Evolutionary conservation across 35 echinoderm and acorn worm genomes (phyloP).

Genomic region (Lytechinus pictus): DNA sequence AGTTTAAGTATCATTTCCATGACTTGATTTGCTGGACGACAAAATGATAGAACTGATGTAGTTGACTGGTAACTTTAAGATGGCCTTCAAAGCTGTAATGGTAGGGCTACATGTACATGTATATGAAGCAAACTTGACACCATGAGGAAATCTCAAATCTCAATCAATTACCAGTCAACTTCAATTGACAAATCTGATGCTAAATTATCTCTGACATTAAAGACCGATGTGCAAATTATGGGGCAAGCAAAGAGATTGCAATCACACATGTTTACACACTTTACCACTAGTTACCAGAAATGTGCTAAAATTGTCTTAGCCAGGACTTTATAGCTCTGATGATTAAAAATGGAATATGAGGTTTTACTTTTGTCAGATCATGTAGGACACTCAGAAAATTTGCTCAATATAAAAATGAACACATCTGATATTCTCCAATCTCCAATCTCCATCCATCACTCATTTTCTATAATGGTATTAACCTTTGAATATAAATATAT

Average conservation of each 20-base stretch:
- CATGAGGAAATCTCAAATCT: not conserved
- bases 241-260: not conserved
- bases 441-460: too few species aligned
- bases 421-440: too few species aligned
- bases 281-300: not conserved
- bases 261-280: not conserved
- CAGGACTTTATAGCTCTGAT: not conserved
- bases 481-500: too few species aligned
- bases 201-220: not conserved
- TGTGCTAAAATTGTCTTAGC: not conserved
- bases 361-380: not conserved
- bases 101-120: not conserved
- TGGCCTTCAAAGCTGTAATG: not conserved
- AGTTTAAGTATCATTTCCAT: too few species aligned
- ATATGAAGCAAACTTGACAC: not conserved
- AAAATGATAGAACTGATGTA: not conserved
- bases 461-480: too few species aligned
- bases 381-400: too few species aligned
- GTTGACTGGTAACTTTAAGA: not conserved
- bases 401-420: too few species aligned
- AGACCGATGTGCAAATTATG: not conserved
- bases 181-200: not conserved
- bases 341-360: not conserved
- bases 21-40: too few species aligned
- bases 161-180: constrained; percentile 13